phyloP scores from a whole-genome alignment of 2,888 invertebrate species.

The Leistus spinibarbis region DNA sequence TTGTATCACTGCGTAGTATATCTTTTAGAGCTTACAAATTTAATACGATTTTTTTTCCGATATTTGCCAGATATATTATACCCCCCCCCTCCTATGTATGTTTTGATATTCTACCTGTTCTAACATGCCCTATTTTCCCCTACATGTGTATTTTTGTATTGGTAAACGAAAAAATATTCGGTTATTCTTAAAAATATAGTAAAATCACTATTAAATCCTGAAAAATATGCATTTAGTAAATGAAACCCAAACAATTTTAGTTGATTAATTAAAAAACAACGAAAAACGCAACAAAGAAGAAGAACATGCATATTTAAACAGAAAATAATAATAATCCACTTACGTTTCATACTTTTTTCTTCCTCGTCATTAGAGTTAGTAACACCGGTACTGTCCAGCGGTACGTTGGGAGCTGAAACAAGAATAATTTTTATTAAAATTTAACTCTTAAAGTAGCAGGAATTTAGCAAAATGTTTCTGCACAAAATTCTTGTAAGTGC shows the following conservation, averaged over 20 bases:
- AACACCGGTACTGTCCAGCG: constrained; percentile 64
- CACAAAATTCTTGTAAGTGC: too few species aligned
- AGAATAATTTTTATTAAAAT: background rate
- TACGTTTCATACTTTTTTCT: constrained; percentile 83
- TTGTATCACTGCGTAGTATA: background rate
- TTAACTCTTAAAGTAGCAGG: too few species aligned
- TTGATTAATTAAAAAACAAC: background rate
- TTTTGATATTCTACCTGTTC: too few species aligned
- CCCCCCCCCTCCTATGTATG: too few species aligned
- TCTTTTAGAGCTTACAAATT: background rate
- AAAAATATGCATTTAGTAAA: background rate
- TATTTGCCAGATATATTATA: too few species aligned
- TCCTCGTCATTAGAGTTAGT: constrained; percentile 66
- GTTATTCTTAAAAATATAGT: too few species aligned
- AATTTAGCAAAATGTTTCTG: too few species aligned
- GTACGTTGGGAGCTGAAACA: constrained; percentile 66
- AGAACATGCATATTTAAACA: background rate
- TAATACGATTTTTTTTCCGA: background rate
- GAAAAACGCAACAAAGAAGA: background rate
- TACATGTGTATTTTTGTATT: too few species aligned
- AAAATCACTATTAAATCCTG: background rate
- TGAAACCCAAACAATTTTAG: background rate
- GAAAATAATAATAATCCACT: constrained; percentile 52
- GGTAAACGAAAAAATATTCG: too few species aligned
- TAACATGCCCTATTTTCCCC: too few species aligned